Percentiles rank a stretch among this genome's conserved stretches.
Conservation (phyloP, 2,888 invertebrate species). For the Ommatoiulus sabulosus region DNA sequence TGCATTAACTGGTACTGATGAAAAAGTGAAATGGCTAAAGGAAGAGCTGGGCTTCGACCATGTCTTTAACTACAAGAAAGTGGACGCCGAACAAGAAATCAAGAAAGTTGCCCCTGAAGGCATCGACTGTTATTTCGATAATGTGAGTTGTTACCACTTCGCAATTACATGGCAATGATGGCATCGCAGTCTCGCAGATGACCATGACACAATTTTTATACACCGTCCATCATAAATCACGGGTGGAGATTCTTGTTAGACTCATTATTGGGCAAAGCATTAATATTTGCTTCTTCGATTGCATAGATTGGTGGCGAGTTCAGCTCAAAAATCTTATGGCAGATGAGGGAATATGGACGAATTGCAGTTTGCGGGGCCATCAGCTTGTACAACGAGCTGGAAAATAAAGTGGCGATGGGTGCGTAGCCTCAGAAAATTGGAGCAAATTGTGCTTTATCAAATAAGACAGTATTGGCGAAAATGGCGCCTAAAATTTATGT, state of each 20-base stretch:
- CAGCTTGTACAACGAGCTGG: slow-evolving; percentile 73
- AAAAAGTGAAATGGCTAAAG: slow-evolving; percentile 72
- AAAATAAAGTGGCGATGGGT: slow-evolving; percentile 63
- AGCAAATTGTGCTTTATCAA: neutral
- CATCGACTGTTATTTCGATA: slow-evolving; percentile 82
- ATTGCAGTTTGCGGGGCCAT: slow-evolving; percentile 77
- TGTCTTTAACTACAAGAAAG: slow-evolving; percentile 80
- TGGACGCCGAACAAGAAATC: slow-evolving; percentile 71
- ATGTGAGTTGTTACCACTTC: slow-evolving; percentile 71
- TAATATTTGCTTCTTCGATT: neutral
- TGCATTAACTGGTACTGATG: slow-evolving; percentile 78
- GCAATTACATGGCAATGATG: neutral
- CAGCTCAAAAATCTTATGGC: slow-evolving; percentile 72
- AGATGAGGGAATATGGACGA: slow-evolving; percentile 75
- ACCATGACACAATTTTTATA: neutral
- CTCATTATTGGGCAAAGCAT: neutral
- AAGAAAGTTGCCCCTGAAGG: slow-evolving; percentile 77
- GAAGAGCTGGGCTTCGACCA: slow-evolving; percentile 76
- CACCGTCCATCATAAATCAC: neutral
- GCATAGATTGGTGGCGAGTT: slow-evolving; percentile 77
- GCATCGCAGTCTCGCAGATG: neutral
- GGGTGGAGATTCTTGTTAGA: no score
- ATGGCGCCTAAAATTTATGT: neutral
- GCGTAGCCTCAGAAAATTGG: neutral
- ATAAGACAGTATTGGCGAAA: neutral